A percentile compares a stretch with the other conserved stretches of the same genome.
phyloP scores from a whole-genome alignment of 2,113 vertebrate genomes.

The Notechis scutatus region DNA sequence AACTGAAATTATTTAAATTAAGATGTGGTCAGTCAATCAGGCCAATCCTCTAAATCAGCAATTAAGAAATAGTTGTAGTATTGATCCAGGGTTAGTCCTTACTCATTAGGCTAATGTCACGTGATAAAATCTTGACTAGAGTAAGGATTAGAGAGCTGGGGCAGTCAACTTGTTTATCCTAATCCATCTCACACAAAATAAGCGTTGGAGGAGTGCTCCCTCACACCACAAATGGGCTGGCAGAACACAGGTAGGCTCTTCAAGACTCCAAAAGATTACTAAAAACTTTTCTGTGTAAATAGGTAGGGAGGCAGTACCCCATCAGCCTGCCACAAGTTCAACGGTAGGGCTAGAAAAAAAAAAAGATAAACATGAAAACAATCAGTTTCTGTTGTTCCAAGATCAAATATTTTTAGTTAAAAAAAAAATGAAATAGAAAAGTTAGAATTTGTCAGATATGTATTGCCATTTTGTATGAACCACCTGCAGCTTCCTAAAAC shows the following conservation, averaged over 20 bases:
- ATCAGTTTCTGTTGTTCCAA: neutral
- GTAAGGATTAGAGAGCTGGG: constrained; percentile 31
- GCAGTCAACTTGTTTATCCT: constrained; percentile 42
- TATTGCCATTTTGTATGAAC: neutral
- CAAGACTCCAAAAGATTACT: constrained; percentile 64
- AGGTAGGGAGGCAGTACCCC: constrained; percentile 69
- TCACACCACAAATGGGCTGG: constrained; percentile 64
- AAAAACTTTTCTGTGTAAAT: constrained; percentile 69
- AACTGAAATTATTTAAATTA: constrained; percentile 52
- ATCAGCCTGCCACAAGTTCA: constrained; percentile 65
- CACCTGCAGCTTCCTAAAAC: neutral
- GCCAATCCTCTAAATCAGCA: constrained; percentile 46
- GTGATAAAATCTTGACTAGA: constrained; percentile 25
- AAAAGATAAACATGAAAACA: constrained; percentile 13
- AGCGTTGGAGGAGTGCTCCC: constrained; percentile 54
- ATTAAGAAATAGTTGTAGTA: constrained; percentile 42
- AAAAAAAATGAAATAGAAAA: neutral
- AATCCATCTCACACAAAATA: constrained; percentile 46
- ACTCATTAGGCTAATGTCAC: constrained; percentile 20
- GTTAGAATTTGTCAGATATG: too few species aligned
- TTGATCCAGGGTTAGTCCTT: constrained; percentile 40
- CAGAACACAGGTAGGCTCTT: constrained; percentile 60
- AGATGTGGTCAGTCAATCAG: constrained; percentile 31
- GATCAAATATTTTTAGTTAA: neutral
- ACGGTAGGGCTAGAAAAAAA: constrained; percentile 74